Evolutionary conservation across 2,797 vertebrate genomes (phyloP).

Genomic region (Rhabdophis nuchalis): DNA sequence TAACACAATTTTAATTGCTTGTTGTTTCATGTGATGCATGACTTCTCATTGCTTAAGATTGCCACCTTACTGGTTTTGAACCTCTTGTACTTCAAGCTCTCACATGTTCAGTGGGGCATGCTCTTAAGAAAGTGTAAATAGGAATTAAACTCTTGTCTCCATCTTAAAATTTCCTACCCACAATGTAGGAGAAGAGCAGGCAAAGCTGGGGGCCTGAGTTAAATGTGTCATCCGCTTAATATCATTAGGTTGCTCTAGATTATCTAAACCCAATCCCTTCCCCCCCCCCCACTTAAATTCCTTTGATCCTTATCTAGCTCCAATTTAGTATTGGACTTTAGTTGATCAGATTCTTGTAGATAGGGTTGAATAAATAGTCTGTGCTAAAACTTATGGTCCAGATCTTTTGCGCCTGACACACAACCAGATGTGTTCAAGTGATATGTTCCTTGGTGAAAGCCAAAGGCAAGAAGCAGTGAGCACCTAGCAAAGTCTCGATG

Average conservation of each 20-base stretch:
- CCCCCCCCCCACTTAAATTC: background rate
- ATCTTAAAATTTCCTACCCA: background rate
- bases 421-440: background rate
- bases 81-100: background rate
- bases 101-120: background rate
- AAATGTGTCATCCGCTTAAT: background rate
- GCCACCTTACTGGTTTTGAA: background rate
- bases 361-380: background rate
- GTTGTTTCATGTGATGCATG: rapidly evolving
- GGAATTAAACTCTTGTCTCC: background rate
- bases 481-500: background rate
- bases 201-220: background rate
- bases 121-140: background rate
- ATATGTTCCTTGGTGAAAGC: background rate
- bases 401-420: background rate
- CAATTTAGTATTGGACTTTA: background rate
- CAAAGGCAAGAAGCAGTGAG: background rate
- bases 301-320: background rate
- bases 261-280: background rate
- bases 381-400: background rate
- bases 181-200: background rate
- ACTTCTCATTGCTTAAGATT: background rate
- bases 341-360: background rate
- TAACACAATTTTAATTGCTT: slow-evolving; percentile 1
- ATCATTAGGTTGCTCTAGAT: background rate